Evolutionary conservation across 2,888 invertebrate genomes (phyloP), one percentile per base, ranked within the genome.

Genomic region (Agrochola macilenta): DNA sequence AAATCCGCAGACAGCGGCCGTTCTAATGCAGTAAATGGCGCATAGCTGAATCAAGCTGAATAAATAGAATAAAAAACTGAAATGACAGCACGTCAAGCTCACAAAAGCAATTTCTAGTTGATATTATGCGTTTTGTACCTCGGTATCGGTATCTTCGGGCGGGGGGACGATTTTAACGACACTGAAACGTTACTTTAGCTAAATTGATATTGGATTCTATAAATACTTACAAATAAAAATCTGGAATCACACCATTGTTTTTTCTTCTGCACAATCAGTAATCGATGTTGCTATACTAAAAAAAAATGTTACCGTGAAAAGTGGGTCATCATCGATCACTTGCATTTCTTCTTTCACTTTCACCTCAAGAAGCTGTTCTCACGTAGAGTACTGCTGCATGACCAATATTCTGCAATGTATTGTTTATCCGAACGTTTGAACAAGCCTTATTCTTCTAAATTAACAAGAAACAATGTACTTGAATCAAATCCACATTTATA

Each of bases 231-330:
- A 96, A 96, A 96, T 96, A 96, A 96, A 96, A 97, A 95, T 96
- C 96, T 96, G 96, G 96, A 96, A 96, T 96, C 95, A 96, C 97
- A 96, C 97, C 96, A 96, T 96, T 97, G 96, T 97, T 96, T 96
- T 96, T 96, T 96, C 96, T 95, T 95, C 95, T 95, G 95, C 96
- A 95, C 95, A 95, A 95, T 95, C 95, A 95, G 95, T 93, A 92
- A 92, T 90, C 91, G 90, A 92, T 95, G 95, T 96, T 96, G 93
- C 96, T 90, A 94, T 85, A 91, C 89, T 89, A 84, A 76, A 90
- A 93, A 92, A 92, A 91, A 92, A 91, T 85, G 70, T 87, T 91
- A 88, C 91, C 89, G 82, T 87, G 81, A 91, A 91, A 95, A 93
- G 90, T 95, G 90, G 95, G 94, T 94, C 94, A 94, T 87, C 91